These are phyloP conservation scores for Lapara coniferarum DNA, from an alignment of 2,888 invertebrate genomes.

Conservation along the genomic window DNA sequence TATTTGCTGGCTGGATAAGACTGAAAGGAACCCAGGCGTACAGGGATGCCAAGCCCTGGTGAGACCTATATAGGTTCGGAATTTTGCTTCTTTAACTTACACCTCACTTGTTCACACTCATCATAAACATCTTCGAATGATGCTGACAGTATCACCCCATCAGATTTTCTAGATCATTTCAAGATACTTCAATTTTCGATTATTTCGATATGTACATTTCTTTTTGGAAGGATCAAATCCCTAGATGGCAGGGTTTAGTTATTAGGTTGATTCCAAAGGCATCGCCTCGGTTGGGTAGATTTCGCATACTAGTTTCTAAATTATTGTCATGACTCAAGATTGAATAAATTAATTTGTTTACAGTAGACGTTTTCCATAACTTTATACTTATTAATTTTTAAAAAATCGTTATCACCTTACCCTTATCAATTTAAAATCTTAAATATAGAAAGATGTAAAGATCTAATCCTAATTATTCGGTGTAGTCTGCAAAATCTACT, in stretches of 20 bases:
- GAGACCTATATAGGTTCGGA: slow-evolving; percentile 83
- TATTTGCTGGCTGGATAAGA: slow-evolving; percentile 82
- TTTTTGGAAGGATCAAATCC: slow-evolving; percentile 64
- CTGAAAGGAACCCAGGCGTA: slow-evolving; percentile 82
- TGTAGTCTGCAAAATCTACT: slow-evolving; percentile 16
- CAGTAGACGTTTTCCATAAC: too few relatives aligned
- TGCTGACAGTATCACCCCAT: slow-evolving; percentile 33
- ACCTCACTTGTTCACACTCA: slow-evolving; percentile 51
- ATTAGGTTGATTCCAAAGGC: slow-evolving; percentile 38
- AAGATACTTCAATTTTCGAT: slow-evolving; percentile 39
- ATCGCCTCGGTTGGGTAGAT: slow-evolving; percentile 15
- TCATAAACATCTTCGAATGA: slow-evolving; percentile 44
- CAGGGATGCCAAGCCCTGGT: slow-evolving; percentile 84
- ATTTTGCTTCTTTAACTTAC: slow-evolving; percentile 76
- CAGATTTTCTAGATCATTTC: slow-evolving; percentile 38
- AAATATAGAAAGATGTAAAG: too few relatives aligned
- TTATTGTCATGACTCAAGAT: not conserved
- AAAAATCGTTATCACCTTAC: too few relatives aligned
- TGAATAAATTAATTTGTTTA: too few relatives aligned
- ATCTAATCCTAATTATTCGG: too few relatives aligned
- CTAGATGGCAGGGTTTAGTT: slow-evolving; percentile 78
- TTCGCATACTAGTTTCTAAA: slow-evolving; percentile 27
- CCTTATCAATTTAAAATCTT: too few relatives aligned
- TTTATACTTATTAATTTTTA: too few relatives aligned
- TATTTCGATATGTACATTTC: slow-evolving; percentile 42